These are phyloP conservation scores for Mongoloraphidia duomilia DNA, from an alignment of 2,888 invertebrate genomes.

Conservation along the genomic window DNA sequence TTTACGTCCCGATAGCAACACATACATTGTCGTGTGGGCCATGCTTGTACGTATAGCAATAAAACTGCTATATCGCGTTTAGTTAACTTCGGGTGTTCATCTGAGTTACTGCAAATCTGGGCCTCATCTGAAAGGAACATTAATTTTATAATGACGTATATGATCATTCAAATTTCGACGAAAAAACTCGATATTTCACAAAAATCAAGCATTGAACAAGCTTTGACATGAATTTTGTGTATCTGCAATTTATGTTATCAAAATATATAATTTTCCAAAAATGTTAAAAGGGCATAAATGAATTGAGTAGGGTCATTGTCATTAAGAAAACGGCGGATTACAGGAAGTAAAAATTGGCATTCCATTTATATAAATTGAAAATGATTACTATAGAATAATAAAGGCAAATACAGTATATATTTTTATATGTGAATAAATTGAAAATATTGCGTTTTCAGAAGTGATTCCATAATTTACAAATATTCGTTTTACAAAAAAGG, in stretches of 20 bases:
- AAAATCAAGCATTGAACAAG: not conserved
- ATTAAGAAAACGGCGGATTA: too few relatives aligned
- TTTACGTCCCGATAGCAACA: constrained; percentile 87
- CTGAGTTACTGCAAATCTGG: constrained; percentile 61
- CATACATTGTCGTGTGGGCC: constrained; percentile 91
- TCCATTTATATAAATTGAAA: too few relatives aligned
- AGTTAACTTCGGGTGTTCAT: constrained; percentile 57
- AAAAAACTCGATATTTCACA: not conserved
- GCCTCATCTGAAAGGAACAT: constrained; percentile 53
- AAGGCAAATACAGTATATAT: not conserved
- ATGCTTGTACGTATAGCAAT: constrained; percentile 72
- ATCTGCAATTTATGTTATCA: too few relatives aligned
- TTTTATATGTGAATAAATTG: not conserved
- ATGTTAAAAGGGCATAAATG: too few relatives aligned
- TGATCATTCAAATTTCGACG: not conserved
- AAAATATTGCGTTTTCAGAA: not conserved
- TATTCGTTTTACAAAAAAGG: not conserved
- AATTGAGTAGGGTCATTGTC: too few relatives aligned
- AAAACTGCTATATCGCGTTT: constrained; percentile 73
- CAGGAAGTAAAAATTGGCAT: too few relatives aligned
- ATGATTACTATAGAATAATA: not conserved
- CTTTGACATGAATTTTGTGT: not conserved
- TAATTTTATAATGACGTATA: not conserved
- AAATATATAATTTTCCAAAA: too few relatives aligned
- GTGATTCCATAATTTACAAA: not conserved